These are phyloP conservation scores for Bhutanitis thaidina DNA, from an alignment of 2,888 invertebrate genomes.

Conservation along the genomic window DNA sequence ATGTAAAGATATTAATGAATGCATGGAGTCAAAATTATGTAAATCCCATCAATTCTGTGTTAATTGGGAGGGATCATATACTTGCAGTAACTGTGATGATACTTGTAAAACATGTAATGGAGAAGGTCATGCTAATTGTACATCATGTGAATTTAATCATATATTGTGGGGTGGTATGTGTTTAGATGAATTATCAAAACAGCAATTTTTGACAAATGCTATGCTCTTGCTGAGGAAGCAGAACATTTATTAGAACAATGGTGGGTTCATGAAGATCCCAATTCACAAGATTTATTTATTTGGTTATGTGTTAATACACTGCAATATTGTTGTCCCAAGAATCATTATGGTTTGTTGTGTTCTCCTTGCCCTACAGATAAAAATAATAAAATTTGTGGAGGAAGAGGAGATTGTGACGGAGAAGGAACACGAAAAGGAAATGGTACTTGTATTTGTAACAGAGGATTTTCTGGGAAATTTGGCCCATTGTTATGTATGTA, in stretches of 20 bases:
- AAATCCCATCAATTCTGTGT: conserved; percentile 88
- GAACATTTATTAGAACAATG: conserved; percentile 80
- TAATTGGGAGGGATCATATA: conserved; percentile 90
- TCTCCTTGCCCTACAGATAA: conserved; percentile 81
- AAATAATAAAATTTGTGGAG: conserved; percentile 85
- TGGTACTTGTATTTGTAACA: conserved; percentile 92
- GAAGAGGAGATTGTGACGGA: conserved; percentile 89
- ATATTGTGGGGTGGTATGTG: conserved; percentile 55
- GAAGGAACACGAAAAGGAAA: conserved; percentile 95
- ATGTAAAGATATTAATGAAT: conserved; percentile 93
- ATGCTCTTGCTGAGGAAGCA: conserved; percentile 85
- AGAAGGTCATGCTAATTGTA: conserved; percentile 92
- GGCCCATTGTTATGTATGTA: conserved; percentile 24
- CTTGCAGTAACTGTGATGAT: conserved; percentile 89
- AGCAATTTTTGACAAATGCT: conserved; percentile 23
- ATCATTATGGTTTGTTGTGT: conserved; percentile 91
- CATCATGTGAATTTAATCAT: conserved; percentile 81
- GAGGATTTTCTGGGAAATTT: conserved; percentile 86
- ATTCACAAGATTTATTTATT: conserved; percentile 48
- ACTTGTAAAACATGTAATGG: conserved; percentile 91
- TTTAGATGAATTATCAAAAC: conserved; percentile 44
- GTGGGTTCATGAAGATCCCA: conserved; percentile 87
- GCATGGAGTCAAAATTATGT: conserved; percentile 76
- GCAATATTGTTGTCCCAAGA: conserved; percentile 90
- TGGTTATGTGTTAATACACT: conserved; percentile 90